Conservation (phyloP, 1,140 invertebrate species). For the Ylistrum balloti region DNA sequence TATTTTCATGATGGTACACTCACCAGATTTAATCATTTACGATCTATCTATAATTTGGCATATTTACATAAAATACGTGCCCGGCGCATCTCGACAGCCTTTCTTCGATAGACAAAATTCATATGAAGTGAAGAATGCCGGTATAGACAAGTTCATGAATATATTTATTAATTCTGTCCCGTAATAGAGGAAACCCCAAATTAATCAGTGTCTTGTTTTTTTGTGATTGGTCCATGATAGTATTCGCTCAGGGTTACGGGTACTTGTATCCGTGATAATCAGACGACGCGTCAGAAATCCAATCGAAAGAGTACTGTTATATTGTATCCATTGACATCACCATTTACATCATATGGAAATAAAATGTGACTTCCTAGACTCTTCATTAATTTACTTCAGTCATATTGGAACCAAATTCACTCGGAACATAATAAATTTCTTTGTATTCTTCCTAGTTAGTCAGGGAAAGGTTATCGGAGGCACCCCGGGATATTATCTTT, state of each 20-base stretch:
- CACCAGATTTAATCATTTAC: not conserved
- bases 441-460: not conserved
- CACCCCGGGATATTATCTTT: not conserved
- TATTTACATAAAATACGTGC: not conserved
- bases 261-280: not conserved
- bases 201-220: not conserved
- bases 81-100: not conserved
- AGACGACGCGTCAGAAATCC: not conserved
- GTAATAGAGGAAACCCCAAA: not conserved
- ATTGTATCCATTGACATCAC: not conserved
- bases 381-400: not conserved
- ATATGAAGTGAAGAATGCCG: not conserved
- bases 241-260: not conserved
- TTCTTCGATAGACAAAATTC: too few relatives aligned
- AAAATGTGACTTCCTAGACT: not conserved
- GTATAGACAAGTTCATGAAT: not conserved
- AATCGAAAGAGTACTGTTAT: not conserved
- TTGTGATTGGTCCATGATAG: not conserved
- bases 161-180: not conserved
- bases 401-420: not conserved
- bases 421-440: slow-evolving; percentile 1
- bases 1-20: too few relatives aligned
- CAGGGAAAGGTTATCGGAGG: not conserved
- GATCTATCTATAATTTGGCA: too few relatives aligned
- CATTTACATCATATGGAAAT: slow-evolving; percentile 34